These are phyloP conservation scores for Hippopotamus amphibius DNA, from an alignment of 2,113 vertebrate species.

Conservation along the genomic window DNA sequence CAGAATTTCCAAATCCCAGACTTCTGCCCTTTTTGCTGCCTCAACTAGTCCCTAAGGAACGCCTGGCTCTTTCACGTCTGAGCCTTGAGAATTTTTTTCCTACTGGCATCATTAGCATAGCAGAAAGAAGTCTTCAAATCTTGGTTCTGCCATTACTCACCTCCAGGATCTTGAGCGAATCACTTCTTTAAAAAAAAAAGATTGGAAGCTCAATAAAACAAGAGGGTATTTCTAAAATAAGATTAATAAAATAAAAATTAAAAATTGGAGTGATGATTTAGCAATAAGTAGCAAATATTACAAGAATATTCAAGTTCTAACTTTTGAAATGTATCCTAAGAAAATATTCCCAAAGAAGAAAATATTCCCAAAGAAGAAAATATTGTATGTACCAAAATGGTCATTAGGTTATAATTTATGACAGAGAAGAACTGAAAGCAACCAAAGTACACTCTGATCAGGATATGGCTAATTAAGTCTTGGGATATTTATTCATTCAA, in stretches of 20 bases:
- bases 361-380: constrained; percentile 5
- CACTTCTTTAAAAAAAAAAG: constrained; percentile 35
- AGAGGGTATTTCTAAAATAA: constrained; percentile 32
- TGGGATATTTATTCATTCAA: constrained; percentile 32
- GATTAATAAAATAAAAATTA: constrained; percentile 23
- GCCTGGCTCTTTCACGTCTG: not conserved
- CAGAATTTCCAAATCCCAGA: not conserved
- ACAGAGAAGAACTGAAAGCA: not conserved
- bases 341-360: not conserved
- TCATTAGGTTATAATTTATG: not conserved
- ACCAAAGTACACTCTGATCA: not conserved
- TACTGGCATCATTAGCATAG: not conserved
- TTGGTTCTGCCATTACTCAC: not conserved
- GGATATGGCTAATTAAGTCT: constrained; percentile 28
- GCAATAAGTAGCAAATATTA: constrained; percentile 17
- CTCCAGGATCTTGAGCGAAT: not conserved
- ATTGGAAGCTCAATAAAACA: not conserved
- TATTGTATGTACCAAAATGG: not conserved
- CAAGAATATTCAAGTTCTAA: constrained; percentile 48
- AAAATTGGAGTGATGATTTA: not conserved
- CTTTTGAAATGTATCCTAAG: not conserved
- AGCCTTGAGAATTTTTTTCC: not conserved
- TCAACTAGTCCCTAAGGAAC: not conserved
- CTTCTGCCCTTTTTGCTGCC: not conserved
- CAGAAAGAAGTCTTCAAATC: not conserved